Evolutionary conservation across 2,113 vertebrate genomes (phyloP), one percentile per base, ranked within the genome.

Genomic region (Corydoras maculifer): DNA sequence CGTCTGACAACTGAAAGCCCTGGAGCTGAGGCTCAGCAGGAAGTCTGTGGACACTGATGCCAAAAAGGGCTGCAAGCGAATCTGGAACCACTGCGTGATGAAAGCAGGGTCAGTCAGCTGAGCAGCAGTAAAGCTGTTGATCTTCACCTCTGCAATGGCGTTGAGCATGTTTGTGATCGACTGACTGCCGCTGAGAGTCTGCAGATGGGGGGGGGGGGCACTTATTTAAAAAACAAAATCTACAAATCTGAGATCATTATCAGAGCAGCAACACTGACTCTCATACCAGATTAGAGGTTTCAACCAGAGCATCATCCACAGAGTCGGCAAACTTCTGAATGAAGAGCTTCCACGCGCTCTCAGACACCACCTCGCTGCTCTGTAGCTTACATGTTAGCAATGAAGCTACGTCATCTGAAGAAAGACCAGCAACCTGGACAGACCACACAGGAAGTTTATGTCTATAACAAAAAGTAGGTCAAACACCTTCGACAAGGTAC

Each of bases 1-100:
- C 2, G 77, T 77, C 1, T 60, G 15, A 65, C 84, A 85, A 74
- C 80, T 86, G 76, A 86, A 82, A 70, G 79, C 75, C 58, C 75
- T 82, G 62, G 69, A 57, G 71, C 75, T 78, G 3, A 85, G 78
- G 48, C 77, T 79, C 53, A 63, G 69, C 1, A 85, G 79, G 70
- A 84, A 80, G 18, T 78, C 74, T n/a, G 1, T 1, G 6, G 82
- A 82, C 35, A 74, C 62, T 57, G 73, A 69, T 67, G 77, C 43
- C 65, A 82, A 65, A 62, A 84, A 81, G 7, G 79, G 77, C 4
- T 62, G 65, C 10, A 86, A 59, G 4, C 31, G 69, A 11, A 13
- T 66, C 18, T 71, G 58, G 77, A 86, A 85, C 81, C 75, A 84
- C 30, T 13, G 4, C 0, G 8, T 68, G 70, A 84, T 58, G 57